Base-by-base conservation (phyloP, 2,113 vertebrate species). In the Labeo rohita region DNA sequence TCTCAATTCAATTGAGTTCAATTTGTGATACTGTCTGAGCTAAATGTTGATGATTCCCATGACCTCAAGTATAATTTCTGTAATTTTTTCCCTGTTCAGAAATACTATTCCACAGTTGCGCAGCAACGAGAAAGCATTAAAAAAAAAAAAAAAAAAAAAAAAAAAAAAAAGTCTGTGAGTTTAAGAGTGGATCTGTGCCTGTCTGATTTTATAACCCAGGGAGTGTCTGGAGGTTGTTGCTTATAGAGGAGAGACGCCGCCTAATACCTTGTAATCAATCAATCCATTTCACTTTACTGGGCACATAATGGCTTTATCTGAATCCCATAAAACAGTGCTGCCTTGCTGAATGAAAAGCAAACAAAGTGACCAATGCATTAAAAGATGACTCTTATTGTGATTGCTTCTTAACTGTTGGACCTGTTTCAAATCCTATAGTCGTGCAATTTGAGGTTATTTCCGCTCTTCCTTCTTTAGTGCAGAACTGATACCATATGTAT, bases 251-350 rank as follows among this genome's bases (percentile, higher is more conserved):
- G 68, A 84, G 50, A 73, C 59, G 49, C 68, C 16, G 18, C 82
- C 45, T 74, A 80, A 86, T 86, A 82, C 85, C 68, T n/a, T n/a
- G 18, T 82, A 86, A 86, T 74, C 77, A 73, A 86, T 86, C 68
- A 28, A 36, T 86, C 52, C 34, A 59, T 81, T 86, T 81, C 54
- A 36, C 85, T 74, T 82, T 50, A 81, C 72, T 65, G 59, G 66
- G 10, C 43, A 45, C 68, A 84, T 84, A 74, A 84, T 84, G 82
- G 82, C 82, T 84, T 73, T 72, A 84, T 84, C 68, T 84, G 68
- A 84, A 84, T 84, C 66, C 50, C 68, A 84, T 73, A 74, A 84
- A 84, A 18, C 50, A 68, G 45, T 47, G 21, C 34, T 73, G 28
- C 34, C 68, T 39, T n/a, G 36, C 68, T 73, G 50, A 73, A 56